Evolutionary conservation across 2,113 vertebrate species (phyloP).

Genomic region (Solea senegalensis): DNA sequence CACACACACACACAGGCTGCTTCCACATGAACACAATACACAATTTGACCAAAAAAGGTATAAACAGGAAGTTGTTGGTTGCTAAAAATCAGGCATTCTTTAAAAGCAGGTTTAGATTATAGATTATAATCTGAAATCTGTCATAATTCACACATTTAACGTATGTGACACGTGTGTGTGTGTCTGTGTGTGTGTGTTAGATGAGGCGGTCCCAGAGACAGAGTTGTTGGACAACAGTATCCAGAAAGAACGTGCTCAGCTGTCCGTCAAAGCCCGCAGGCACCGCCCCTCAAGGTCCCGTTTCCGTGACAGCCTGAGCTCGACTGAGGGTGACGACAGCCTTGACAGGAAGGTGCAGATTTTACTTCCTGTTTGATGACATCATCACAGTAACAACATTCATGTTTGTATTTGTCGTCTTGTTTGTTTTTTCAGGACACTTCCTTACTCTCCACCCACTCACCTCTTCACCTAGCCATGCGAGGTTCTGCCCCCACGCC

Average conservation of each 20-base stretch:
- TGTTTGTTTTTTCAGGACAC: constrained; percentile 71
- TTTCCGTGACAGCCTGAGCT: constrained; percentile 89
- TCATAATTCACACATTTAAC: too few species aligned
- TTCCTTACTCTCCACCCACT: constrained; percentile 78
- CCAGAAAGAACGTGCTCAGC: constrained; percentile 90
- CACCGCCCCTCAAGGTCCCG: constrained; percentile 87
- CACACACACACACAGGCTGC: too few species aligned
- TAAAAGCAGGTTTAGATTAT: too few species aligned
- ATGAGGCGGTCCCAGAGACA: constrained; percentile 90
- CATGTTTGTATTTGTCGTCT: too few species aligned
- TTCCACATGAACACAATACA: too few species aligned
- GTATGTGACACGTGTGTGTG: too few species aligned
- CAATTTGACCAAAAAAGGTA: too few species aligned
- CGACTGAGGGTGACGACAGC: constrained; percentile 88
- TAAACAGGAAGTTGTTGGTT: too few species aligned
- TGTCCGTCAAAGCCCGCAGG: constrained; percentile 85
- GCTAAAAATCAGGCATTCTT: too few species aligned
- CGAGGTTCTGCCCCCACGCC: constrained; percentile 76
- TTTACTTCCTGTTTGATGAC: neutral
- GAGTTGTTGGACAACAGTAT: constrained; percentile 91
- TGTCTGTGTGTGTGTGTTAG: constrained; percentile 64
- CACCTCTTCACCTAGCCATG: constrained; percentile 80
- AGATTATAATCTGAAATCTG: too few species aligned
- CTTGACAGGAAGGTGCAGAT: constrained; percentile 77
- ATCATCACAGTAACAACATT: too few species aligned